phyloP scores from a whole-genome alignment of 2,888 invertebrate genomes.

The Morpho achilles region DNA sequence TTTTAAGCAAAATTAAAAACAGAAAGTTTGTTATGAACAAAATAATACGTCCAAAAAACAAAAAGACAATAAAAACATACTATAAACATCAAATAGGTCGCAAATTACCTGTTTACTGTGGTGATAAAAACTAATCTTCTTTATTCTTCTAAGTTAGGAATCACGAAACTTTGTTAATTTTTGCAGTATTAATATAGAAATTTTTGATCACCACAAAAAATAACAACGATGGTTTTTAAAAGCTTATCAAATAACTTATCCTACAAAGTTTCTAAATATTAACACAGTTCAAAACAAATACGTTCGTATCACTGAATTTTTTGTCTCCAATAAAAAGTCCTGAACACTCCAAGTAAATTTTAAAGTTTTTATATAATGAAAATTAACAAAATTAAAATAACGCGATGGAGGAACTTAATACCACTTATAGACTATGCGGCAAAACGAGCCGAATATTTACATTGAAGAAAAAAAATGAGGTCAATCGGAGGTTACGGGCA shows the following conservation, averaged over 20 bases:
- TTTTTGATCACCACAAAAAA: slow-evolving; percentile 46
- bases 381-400: slow-evolving; percentile 43
- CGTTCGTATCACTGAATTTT: slow-evolving; percentile 48
- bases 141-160: slow-evolving; percentile 31
- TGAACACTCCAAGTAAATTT: slow-evolving; percentile 48
- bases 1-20: slow-evolving; percentile 24
- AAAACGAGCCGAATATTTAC: slow-evolving; percentile 77
- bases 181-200: slow-evolving; percentile 30
- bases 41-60: slow-evolving; percentile 17
- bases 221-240: slow-evolving; percentile 41
- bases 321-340: slow-evolving; percentile 44
- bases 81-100: slow-evolving; percentile 15
- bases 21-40: background rate
- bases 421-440: slow-evolving; percentile 78
- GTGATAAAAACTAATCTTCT: slow-evolving; percentile 35
- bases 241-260: slow-evolving; percentile 40
- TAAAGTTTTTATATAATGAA: slow-evolving; percentile 49
- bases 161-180: slow-evolving; percentile 34
- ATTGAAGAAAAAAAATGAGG: slow-evolving; percentile 78
- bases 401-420: slow-evolving; percentile 72
- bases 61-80: slow-evolving; percentile 15
- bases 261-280: slow-evolving; percentile 36
- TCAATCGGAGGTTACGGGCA: slow-evolving; percentile 78
- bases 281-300: slow-evolving; percentile 43
- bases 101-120: slow-evolving; percentile 37